Conservation (phyloP, 2,113 vertebrate species). For the Forbesichthys papilliferus region DNA sequence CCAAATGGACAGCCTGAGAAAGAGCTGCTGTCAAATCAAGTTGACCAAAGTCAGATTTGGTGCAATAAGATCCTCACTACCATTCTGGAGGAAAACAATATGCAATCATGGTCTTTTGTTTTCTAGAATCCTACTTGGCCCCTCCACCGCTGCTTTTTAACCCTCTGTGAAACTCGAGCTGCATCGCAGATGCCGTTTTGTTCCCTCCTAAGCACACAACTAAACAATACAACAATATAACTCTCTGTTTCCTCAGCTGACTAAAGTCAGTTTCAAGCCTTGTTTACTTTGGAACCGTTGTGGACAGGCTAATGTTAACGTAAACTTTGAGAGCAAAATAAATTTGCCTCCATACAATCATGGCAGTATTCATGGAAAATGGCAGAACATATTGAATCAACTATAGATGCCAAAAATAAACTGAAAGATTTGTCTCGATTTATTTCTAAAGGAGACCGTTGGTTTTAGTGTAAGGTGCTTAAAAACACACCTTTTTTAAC, state of each 20-base stretch:
- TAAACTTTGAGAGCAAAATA: background rate
- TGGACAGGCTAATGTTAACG: no score
- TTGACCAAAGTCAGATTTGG: slow-evolving; percentile 44
- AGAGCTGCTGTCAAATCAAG: background rate
- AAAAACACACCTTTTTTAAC: background rate
- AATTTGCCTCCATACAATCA: slow-evolving; percentile 11
- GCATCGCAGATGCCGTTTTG: slow-evolving; percentile 57
- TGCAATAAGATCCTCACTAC: slow-evolving; percentile 26
- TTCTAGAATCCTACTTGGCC: slow-evolving; percentile 40
- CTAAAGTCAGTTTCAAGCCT: slow-evolving; percentile 43
- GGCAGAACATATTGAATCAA: slow-evolving; percentile 12
- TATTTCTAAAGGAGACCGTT: background rate
- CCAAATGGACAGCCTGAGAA: background rate
- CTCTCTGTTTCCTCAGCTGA: slow-evolving; percentile 62
- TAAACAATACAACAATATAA: slow-evolving; percentile 50
- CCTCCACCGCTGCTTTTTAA: slow-evolving; percentile 48
- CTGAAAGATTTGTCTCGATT: background rate
- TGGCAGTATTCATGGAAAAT: background rate
- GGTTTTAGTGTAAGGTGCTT: background rate
- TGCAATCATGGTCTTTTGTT: slow-evolving; percentile 56
- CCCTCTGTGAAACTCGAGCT: slow-evolving; percentile 55
- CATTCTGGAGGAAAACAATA: slow-evolving; percentile 40
- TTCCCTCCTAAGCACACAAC: slow-evolving; percentile 55
- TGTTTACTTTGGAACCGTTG: slow-evolving; percentile 35
- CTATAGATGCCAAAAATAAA: slow-evolving; percentile 8